Conservation (phyloP, 1,140 invertebrate genomes). For the Streblospio benedicti region DNA sequence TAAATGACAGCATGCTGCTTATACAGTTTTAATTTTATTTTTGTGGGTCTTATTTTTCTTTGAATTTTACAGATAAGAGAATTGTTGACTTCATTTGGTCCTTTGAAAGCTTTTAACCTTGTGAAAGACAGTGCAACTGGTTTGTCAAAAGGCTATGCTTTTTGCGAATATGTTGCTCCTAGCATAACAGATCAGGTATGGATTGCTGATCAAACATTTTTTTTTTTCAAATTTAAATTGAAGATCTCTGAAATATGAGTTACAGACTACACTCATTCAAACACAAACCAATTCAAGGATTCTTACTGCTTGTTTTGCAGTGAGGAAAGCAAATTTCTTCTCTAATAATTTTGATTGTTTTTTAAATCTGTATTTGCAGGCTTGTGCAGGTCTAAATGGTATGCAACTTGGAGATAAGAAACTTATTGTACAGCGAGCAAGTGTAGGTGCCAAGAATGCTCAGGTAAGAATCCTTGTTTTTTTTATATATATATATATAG, state of each 20-base stretch:
- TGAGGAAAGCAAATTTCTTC: too few species aligned
- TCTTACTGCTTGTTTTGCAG: too few species aligned
- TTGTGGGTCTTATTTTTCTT: too few species aligned
- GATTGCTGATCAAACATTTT: too few species aligned
- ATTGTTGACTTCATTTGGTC: constrained; percentile 19
- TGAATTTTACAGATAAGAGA: constrained; percentile 15
- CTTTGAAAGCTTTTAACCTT: constrained; percentile 16
- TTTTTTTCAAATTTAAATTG: too few species aligned
- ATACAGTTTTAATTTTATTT: too few species aligned
- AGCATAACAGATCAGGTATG: constrained; percentile 17
- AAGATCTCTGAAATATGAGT: too few species aligned
- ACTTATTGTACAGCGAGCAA: constrained; percentile 82
- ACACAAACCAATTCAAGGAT: too few species aligned
- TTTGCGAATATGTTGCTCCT: constrained; percentile 19
- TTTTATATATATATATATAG: too few species aligned
- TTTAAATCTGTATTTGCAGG: constrained; percentile 47
- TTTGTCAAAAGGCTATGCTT: constrained; percentile 19
- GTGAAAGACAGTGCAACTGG: constrained; percentile 18
- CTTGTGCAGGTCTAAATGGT: constrained; percentile 95
- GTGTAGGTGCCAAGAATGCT: constrained; percentile 58
- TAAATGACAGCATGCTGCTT: too few species aligned
- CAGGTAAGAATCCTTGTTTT: constrained; percentile 23
- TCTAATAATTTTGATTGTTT: too few species aligned
- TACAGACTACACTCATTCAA: too few species aligned
- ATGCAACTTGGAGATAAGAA: constrained; percentile 99